Evolutionary conservation across 2,113 vertebrate genomes (phyloP), one percentile per base, ranked within the genome.

Genomic region (Eurypyga helias): DNA sequence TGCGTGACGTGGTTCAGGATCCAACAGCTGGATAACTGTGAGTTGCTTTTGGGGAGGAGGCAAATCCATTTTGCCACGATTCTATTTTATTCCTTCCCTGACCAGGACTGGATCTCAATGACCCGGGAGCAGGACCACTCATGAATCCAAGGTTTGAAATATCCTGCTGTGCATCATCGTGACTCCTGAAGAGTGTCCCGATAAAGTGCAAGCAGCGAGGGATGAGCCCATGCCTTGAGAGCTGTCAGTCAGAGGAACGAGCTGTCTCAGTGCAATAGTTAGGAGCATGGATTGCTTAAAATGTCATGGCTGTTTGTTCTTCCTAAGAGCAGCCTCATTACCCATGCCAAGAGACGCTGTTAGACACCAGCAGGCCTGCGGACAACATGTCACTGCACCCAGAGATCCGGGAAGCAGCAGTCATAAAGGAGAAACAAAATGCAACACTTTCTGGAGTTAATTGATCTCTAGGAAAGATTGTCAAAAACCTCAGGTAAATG

Each of bases 1-100:
- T 46, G 12, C 0, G 0, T 25, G 64, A 19, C 54, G 38, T 51
- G 3, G 1, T 41, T 45, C 11, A 14, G 71, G 24, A 33, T 38
- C 72, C 72, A 29, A 33, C 62, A 58, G 24, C 43, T 38, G 17
- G 25, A 57, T 36, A 75, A 38, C 45, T 60, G 19, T 6, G 64
- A 43, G 65, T 19, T 18, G 36, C 58, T 76, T 76, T 58, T 75
- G 31, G 21, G 23, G 87, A 17, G n/a, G 24, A 65, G 26, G 11
- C 7, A 31, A 41, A 69, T 79, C 61, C 3, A 14, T 66, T 88
- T 88, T 81, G 7, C 38, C 52, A 21, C 28, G 24, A 38, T 61
- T 29, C 41, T 24, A 15, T 33, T 80, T 87, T 80, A 38, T 17
- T 75, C 31, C 28, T 54, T 87, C 38, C 10, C 28, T 64, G 54